Evolutionary conservation across 2,888 invertebrate species (phyloP), one percentile per base, ranked within the genome.

Genomic region (Lordiphosa fenestrarum): DNA sequence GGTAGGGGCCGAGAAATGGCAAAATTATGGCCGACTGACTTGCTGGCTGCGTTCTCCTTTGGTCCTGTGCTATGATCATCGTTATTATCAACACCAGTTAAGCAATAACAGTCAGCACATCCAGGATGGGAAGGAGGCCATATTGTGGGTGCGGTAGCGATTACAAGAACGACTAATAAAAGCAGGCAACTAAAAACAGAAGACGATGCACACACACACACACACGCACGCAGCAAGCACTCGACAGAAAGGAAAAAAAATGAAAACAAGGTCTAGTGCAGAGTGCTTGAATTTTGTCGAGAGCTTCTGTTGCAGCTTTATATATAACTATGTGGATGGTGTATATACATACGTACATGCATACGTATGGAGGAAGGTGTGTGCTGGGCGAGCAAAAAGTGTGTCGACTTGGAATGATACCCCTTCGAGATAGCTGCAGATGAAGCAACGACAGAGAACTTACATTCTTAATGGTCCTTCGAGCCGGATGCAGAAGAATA

Each of bases 81-180:
- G 75, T 71, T 75, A 71, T 68, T 78, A 82, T 78, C 78, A 78
- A 82, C 82, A 77, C 61, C 73, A 75, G 77, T 72, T 77, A 63
- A 64, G 73, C 69, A 67, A 68, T 63, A 71, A 71, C 66, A 70
- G 51, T 42, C 53, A 60, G 42, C 46, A 60, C 50, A 41, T 6
- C 12, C 4, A 9, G 13, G 10, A n/a, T 23, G 6, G 13, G 39
- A 12, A 30, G 30, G 30, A 13, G 23, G 21, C 30, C 30, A 44
- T 21, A 13, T 48, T 48, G 55, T 59, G 51, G 60, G 21, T 59
- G 69, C 60, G 69, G 59, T 64, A 80, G 76, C 73, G 71, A 80
- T 73, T 80, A 80, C 80, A 80, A 66, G 59, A 59, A 54, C 81
- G 69, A 73, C 77, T 71, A 76, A 80, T 76, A 76, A 76, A 73